These are phyloP conservation scores for Caloenas nicobarica DNA, from an alignment of 2,113 vertebrate species.

Conservation along the genomic window DNA sequence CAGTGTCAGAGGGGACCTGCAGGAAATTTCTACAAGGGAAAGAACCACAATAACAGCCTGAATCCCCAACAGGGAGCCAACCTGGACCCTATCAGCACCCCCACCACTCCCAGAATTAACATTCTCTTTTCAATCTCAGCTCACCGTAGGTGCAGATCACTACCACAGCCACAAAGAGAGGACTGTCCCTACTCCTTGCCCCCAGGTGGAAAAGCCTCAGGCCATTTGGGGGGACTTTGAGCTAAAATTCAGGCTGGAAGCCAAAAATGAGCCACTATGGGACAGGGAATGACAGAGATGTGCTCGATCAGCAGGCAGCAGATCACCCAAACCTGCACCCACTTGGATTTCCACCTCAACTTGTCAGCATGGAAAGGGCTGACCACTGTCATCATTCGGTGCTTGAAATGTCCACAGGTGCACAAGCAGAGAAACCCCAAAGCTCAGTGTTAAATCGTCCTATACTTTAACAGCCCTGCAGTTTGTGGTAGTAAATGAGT, in stretches of 20 bases:
- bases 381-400: fast-evolving
- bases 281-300: background rate
- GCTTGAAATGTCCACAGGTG: background rate
- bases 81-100: background rate
- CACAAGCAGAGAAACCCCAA: background rate
- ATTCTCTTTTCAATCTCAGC: background rate
- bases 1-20: background rate
- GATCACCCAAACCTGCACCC: background rate
- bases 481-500: background rate
- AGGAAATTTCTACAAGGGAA: background rate
- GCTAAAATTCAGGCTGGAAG: background rate
- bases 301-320: background rate
- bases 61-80: background rate
- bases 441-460: background rate
- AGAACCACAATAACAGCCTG: background rate
- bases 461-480: background rate
- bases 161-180: background rate
- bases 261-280: fast-evolving
- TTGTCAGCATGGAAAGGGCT: background rate
- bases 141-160: fast-evolving
- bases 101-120: background rate
- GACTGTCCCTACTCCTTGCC: background rate
- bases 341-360: background rate
- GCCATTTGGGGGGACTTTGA: background rate
- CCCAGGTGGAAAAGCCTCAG: fast-evolving